Evolutionary conservation across 2,113 vertebrate species (phyloP), one percentile per base, ranked within the genome.

Genomic region (Petroica traversi): DNA sequence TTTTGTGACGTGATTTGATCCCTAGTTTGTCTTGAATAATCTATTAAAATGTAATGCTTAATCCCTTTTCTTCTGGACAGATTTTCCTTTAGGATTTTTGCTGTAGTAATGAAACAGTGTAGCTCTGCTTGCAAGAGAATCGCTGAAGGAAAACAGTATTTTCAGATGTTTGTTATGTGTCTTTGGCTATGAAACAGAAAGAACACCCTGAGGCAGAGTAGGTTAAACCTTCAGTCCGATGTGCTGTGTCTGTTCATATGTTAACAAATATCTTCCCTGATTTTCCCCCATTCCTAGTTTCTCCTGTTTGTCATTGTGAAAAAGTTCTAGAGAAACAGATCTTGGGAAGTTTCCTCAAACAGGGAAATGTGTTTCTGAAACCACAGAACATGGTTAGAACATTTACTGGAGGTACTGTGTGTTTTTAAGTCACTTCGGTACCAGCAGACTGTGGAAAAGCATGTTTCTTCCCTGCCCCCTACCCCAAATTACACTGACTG

Each of bases 1-100:
- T 84, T 89, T 75, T 92, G 43, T 91, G 64, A 77, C 95, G 48
- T 46, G 48, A 54, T 88, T 83, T 71, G 88, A 83, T 91, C 78
- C 86, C 41, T 61, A 2, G 4, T 91, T 96, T 89, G 29, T 79
- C 19, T 78, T 61, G 46, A 78, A 66, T 85, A 52, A 85, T 80
- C 63, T 76, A 26, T 91, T 89, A 92, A 84, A 85, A 88, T 68
- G 19, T 67, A 69, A 28, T 66, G 36, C 62, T 86, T 89, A 81
- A 77, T 76, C 28, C 8, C 23, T 13, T 58, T 69, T 19, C 22
- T 59, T 92, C 85, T 55, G 66, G 43, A 10, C 51, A 55, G 11
- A 11, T 92, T 68, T 94, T 88, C 17, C 24, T 83, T n/a, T 55
- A 22, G n/a, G 43, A 26, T 78, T 94, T 63, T 83, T 82, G 34